Percentiles rank a stretch among this genome's conserved stretches.
phyloP scores from a whole-genome alignment of 92 coral and sea anemone species.

The Actinostola sp. region DNA sequence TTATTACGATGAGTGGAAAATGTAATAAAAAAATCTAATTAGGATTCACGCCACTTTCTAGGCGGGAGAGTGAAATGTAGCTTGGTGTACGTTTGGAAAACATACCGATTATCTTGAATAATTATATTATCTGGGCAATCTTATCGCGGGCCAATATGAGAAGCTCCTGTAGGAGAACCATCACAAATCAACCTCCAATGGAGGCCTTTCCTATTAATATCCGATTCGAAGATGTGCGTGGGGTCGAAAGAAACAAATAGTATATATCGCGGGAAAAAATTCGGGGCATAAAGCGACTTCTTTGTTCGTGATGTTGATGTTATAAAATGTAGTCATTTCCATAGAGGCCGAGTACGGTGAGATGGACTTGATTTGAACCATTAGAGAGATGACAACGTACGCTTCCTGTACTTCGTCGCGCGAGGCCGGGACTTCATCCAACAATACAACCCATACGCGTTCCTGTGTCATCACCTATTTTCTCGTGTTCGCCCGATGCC shows the following conservation, averaged over 20 bases:
- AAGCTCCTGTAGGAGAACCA: neutral
- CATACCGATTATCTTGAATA: neutral
- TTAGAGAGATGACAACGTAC: neutral
- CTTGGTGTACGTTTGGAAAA: neutral
- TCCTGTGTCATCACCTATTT: slow-evolving; percentile 1
- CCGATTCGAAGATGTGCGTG: slow-evolving; percentile 4
- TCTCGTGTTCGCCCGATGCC: slow-evolving; percentile 8
- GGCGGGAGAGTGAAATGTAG: slow-evolving; percentile 7
- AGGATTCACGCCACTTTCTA: neutral
- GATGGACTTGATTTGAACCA: slow-evolving; percentile 3
- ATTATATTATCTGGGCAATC: neutral
- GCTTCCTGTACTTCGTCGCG: neutral
- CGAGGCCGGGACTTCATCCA: neutral
- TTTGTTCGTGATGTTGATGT: neutral
- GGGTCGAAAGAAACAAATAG: too few species aligned
- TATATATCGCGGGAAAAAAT: too few species aligned
- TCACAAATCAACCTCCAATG: slow-evolving; percentile 8
- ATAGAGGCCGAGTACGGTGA: neutral
- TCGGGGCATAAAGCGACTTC: neutral
- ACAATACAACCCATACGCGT: slow-evolving; percentile 4
- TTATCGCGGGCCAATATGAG: slow-evolving; percentile 1
- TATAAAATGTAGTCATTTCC: neutral
- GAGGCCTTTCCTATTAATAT: neutral
- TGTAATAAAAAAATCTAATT: slow-evolving; percentile 12
- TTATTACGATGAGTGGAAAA: neutral